Evolutionary conservation across 2,888 invertebrate genomes (phyloP).

Genomic region (Zaprionus lineosus): DNA sequence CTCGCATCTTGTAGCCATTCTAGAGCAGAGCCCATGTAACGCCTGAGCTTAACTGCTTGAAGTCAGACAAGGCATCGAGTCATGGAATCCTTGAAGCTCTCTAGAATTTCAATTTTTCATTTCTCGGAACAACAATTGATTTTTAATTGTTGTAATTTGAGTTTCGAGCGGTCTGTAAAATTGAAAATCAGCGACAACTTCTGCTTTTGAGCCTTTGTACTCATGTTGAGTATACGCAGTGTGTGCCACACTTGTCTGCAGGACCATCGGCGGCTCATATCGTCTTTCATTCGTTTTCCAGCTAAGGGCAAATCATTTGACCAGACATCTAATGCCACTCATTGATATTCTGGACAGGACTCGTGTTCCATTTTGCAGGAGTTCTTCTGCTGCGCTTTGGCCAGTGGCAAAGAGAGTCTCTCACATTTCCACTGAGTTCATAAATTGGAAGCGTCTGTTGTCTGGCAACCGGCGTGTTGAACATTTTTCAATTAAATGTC

Average conservation of each 20-base stretch:
- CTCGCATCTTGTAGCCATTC: no score
- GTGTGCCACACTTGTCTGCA: conserved; percentile 13
- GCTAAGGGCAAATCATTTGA: conserved; percentile 15
- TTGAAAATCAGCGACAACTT: background rate
- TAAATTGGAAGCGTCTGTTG: conserved; percentile 55
- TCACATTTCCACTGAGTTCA: conserved; percentile 46
- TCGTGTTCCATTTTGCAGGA: conserved; percentile 54
- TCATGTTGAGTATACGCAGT: conserved; percentile 33
- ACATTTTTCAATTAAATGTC: conserved; percentile 67
- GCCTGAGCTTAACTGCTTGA: no score
- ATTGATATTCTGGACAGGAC: conserved; percentile 15
- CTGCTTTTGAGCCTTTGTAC: background rate
- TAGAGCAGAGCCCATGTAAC: no score
- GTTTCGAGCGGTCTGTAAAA: no score
- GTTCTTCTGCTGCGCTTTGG: no score
- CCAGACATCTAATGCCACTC: conserved; percentile 30
- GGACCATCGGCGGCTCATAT: background rate
- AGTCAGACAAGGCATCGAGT: no score
- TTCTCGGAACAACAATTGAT: no score
- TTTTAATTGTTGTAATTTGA: no score
- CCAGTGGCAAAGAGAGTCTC: conserved; percentile 18
- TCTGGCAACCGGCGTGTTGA: conserved; percentile 39
- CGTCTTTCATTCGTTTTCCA: background rate
- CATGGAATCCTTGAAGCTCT: no score
- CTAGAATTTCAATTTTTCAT: no score